Base-by-base conservation (phyloP, 2,888 invertebrate genomes). In the Omphaloscelis lunosa region DNA sequence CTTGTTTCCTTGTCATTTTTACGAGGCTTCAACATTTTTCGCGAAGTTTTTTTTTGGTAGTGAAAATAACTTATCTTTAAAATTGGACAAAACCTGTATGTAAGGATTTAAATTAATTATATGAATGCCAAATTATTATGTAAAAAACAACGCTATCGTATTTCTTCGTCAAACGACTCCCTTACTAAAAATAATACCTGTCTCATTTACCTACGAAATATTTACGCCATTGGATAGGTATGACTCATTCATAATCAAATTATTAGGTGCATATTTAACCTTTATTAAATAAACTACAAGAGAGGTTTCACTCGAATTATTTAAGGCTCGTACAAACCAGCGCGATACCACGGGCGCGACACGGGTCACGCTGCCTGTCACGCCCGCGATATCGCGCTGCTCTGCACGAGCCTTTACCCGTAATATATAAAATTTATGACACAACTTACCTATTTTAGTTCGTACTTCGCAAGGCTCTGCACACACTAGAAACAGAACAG, bases 401-500 rank as follows among this genome's bases (percentile, higher is more conserved):
- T n/a, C n/a, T n/a, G n/a, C n/a, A n/a, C n/a, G n/a, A n/a, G n/a
- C n/a, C n/a, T n/a, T n/a, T 45, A n/a, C 23, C 23, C n/a, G 59
- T 70, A 73, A 67, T 70, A 73, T 65, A 58, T 29, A 62, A 34
- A 41, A 53, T 1, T 1, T 8, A 51, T 63, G 59, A 82, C 70
- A 29, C 20, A 29, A 39, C 34, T 68, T 8, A 75, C 23, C 51
- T 58, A 80, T 51, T 56, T 61, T 68, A 27, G 53, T 20, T 2
- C 27, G 34, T 74, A 58, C 41, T 8, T 58, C 48, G 51, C 2
- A 58, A 27, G 27, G 58, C 56, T 12, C 56, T n/a, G 8, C 1
- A n/a, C 67, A 53, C 51, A 23, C 29, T 34, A 63, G 3, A 59
- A 59, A 65, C 20, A 11, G 15, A 45, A n/a, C 39, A n/a, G 23